Base-by-base conservation (phyloP, 1,140 invertebrate species). In the Drosophila carrolli region DNA sequence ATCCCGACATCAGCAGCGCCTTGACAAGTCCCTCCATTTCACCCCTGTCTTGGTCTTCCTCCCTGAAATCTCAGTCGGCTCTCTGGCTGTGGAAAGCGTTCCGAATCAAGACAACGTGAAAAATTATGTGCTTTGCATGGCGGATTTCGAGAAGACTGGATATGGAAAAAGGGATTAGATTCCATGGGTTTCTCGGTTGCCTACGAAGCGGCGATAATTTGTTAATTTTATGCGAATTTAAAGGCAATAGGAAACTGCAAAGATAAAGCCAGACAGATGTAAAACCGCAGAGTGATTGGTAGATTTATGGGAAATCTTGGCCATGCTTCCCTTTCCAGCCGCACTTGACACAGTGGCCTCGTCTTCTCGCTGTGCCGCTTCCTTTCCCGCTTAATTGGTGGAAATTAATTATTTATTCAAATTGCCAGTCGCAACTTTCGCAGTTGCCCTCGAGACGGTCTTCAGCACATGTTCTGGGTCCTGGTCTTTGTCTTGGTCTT, bases 361-460 rank as follows among this genome's bases (percentile, higher is more conserved):
- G 50, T 70, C 50, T 56, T 32, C 62, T 40, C 47, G 11, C 38
- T 37, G 7, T 29, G 53, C 53, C 40, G 56, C 56, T 54, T 58
- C 73, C 66, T 79, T 75, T 62, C 51, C 43, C 56, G 41, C 65
- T 79, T 88, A 91, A 88, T 91, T 91, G 83, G 59, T 82, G 80
- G 37, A 86, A 81, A 91, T 91, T 84, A 91, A 91, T 91, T 91
- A 91, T 91, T 91, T 86, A 91, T 91, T 91, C 83, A 91, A 88
- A 91, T 91, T 84, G 78, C 65, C 68, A 58, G 73, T 53, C 56
- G 85, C 78, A 70, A 75, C 77, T 85, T 70, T 73, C 59, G 68
- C 65, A 47, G 44, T 37, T 56, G 58, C 48, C 29, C 38, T 13
- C 35, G 14, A 61, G 14, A 41, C 19, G 37, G 51, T 59, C 14